Evolutionary conservation across 1,140 invertebrate species (phyloP).

Genomic region (Psix sp.): DNA sequence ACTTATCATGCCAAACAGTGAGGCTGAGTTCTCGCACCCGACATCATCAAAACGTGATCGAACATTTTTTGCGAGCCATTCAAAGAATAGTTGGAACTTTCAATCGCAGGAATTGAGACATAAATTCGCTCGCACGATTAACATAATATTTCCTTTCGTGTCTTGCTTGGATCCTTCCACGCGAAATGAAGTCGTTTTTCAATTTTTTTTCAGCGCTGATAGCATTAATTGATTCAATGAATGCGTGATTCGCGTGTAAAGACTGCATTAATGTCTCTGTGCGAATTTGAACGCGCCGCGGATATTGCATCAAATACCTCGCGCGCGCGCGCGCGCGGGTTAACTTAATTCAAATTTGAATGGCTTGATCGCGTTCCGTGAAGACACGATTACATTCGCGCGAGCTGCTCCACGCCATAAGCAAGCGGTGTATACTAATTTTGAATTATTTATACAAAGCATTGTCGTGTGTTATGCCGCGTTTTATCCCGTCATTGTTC

Average conservation of each 20-base stretch:
- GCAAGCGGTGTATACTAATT: conserved; percentile 18
- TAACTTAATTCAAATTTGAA: not conserved
- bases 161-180: too few species aligned
- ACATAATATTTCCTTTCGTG: too few species aligned
- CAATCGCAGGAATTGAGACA: too few species aligned
- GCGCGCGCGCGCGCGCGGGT: not conserved
- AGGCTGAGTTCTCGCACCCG: too few species aligned
- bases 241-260: conserved; percentile 10
- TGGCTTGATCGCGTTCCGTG: not conserved
- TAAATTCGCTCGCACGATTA: too few species aligned
- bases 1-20: too few species aligned
- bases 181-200: too few species aligned
- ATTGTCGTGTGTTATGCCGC: conserved; percentile 11
- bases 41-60: too few species aligned
- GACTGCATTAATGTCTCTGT: conserved; percentile 9
- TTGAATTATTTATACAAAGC: conserved; percentile 33
- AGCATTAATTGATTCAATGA: conserved; percentile 9
- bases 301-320: not conserved
- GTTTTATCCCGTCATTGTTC: conserved; percentile 45
- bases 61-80: too few species aligned
- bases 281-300: not conserved
- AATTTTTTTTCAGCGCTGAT: not conserved
- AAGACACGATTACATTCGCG: too few species aligned
- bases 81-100: too few species aligned
- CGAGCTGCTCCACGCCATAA: too few species aligned